Percentiles rank a stretch among this genome's conserved stretches.
These are phyloP conservation scores for Melanocharis versteri DNA, from an alignment of 2,113 vertebrate genomes.

Conservation along the genomic window DNA sequence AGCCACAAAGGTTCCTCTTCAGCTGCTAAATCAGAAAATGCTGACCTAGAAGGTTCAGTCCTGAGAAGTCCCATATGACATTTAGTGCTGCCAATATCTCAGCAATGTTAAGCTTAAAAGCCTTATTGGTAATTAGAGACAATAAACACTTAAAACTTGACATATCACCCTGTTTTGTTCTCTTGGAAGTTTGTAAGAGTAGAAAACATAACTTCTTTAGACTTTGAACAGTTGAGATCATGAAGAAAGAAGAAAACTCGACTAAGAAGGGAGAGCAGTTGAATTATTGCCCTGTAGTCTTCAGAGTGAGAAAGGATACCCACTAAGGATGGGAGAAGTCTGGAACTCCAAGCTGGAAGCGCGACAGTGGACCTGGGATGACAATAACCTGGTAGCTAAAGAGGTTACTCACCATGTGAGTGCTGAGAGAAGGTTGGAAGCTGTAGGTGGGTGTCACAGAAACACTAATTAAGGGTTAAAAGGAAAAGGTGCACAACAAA, in stretches of 20 bases:
- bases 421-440: background rate
- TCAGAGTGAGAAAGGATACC: background rate
- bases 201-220: background rate
- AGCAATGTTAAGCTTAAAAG: background rate
- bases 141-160: background rate
- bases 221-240: background rate
- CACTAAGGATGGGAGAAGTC: background rate
- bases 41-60: background rate
- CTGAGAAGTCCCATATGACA: background rate
- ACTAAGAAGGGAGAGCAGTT: background rate
- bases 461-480: background rate
- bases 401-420: background rate
- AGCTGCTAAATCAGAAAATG: background rate
- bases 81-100: background rate
- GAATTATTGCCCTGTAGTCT: background rate
- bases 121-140: background rate
- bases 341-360: background rate
- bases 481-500: background rate
- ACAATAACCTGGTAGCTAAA: background rate
- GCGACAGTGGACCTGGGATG: background rate
- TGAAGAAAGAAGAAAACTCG: background rate
- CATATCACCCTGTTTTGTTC: background rate
- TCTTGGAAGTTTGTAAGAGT: background rate
- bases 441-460: background rate
- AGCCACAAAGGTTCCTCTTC: background rate